Conservation (phyloP, 2,888 invertebrate genomes). For the Anorthoa munda region DNA sequence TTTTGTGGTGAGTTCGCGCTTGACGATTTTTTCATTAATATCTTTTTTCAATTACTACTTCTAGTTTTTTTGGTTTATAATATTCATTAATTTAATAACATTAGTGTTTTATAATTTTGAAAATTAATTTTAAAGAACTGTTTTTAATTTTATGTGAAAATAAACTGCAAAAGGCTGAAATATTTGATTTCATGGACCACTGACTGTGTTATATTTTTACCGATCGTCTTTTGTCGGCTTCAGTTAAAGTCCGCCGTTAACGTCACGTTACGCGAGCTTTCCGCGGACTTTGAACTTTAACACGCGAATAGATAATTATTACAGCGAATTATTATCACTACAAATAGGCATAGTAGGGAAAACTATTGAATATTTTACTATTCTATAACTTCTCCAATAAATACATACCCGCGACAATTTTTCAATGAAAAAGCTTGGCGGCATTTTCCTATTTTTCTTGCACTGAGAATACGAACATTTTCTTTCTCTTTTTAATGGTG, state of each 20-base stretch:
- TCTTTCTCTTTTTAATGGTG: background rate
- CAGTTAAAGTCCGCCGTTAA: slow-evolving; percentile 55
- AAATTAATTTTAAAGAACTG: background rate
- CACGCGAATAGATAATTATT: slow-evolving; percentile 43
- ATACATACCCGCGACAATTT: background rate
- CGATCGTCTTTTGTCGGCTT: slow-evolving; percentile 22
- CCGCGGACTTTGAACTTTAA: slow-evolving; percentile 63
- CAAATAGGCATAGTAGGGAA: background rate
- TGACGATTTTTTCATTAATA: slow-evolving; percentile 25
- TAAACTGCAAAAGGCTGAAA: background rate
- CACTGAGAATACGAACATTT: background rate
- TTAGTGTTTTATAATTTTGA: background rate
- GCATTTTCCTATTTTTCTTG: background rate
- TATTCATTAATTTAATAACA: background rate
- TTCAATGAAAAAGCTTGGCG: background rate
- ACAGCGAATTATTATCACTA: background rate
- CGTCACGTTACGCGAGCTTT: slow-evolving; percentile 63
- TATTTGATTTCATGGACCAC: background rate
- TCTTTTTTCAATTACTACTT: background rate
- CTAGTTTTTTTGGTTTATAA: too few species aligned
- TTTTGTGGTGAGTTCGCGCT: slow-evolving; percentile 75
- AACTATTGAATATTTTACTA: background rate
- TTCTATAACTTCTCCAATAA: background rate
- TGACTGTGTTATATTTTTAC: slow-evolving; percentile 25
- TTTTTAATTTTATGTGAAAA: background rate